Evolutionary conservation across 2,797 vertebrate genomes (phyloP).

Genomic region (Pseudochaenichthys georgianus): DNA sequence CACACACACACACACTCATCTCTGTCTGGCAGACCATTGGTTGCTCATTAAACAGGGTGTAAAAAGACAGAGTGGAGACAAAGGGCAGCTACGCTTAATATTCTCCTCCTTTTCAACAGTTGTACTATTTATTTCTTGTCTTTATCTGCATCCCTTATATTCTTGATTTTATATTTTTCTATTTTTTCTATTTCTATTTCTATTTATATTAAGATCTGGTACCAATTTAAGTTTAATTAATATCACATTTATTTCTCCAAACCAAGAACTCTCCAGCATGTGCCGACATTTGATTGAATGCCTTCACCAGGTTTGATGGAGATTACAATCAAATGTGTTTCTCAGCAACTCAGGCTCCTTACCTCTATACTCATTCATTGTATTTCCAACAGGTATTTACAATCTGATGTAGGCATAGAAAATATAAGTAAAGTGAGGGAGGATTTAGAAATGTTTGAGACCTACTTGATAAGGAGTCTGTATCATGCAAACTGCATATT

Average conservation of each 20-base stretch:
- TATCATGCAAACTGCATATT: constrained; percentile 5
- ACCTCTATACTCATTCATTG: background rate
- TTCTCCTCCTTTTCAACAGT: constrained; percentile 61
- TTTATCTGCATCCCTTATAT: constrained; percentile 46
- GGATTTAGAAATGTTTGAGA: background rate
- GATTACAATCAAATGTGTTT: background rate
- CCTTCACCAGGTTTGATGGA: background rate
- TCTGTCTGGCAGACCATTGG: constrained; percentile 82
- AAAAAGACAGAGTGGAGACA: constrained; percentile 81
- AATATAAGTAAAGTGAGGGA: background rate
- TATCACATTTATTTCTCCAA: background rate
- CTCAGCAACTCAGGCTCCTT: background rate
- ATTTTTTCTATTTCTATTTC: too few species aligned
- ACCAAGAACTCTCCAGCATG: background rate
- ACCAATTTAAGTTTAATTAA: background rate
- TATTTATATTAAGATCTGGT: too few species aligned
- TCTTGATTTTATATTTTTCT: constrained; percentile 20
- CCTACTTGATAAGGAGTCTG: constrained; percentile 14
- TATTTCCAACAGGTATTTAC: background rate
- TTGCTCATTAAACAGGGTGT: too few species aligned
- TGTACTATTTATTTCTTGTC: constrained; percentile 60
- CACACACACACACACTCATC: constrained; percentile 54
- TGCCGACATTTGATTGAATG: too few species aligned
- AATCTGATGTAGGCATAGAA: background rate
- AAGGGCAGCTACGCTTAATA: constrained; percentile 83